Conservation (phyloP, 1,140 invertebrate species). For the Araneus ventricosus region DNA sequence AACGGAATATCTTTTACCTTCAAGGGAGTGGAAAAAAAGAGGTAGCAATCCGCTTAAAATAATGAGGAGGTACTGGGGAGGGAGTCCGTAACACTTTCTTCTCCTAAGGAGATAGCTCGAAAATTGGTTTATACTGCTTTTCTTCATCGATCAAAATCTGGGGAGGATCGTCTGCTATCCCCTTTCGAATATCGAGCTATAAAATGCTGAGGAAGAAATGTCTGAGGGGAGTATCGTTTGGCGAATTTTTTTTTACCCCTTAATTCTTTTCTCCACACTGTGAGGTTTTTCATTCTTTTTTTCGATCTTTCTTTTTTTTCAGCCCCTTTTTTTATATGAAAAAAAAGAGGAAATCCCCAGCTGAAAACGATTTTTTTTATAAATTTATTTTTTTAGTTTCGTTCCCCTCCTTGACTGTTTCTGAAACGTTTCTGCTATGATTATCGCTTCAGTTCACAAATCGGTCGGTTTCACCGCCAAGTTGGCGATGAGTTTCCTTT, state of each 20-base stretch:
- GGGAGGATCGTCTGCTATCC: neutral
- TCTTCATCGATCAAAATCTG: constrained; percentile 51
- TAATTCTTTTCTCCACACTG: neutral
- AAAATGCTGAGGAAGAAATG: constrained; percentile 10
- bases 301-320: neutral
- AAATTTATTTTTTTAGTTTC: neutral
- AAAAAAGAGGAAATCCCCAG: neutral
- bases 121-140: constrained; percentile 52
- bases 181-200: neutral
- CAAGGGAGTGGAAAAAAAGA: neutral
- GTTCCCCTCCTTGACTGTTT: neutral
- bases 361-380: neutral
- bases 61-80: neutral
- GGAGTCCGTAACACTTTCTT: constrained; percentile 1
- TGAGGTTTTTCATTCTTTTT: neutral
- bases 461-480: neutral
- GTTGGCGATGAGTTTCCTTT: neutral
- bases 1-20: constrained; percentile 35
- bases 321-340: neutral
- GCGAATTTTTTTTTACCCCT: constrained; percentile 13
- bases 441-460: constrained; percentile 14
- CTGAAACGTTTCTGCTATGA: neutral
- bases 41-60: constrained; percentile 41
- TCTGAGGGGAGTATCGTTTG: constrained; percentile 46
- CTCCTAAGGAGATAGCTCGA: neutral